Conservation (phyloP, 2,113 vertebrate species). For the Lepisosteus osseus region DNA sequence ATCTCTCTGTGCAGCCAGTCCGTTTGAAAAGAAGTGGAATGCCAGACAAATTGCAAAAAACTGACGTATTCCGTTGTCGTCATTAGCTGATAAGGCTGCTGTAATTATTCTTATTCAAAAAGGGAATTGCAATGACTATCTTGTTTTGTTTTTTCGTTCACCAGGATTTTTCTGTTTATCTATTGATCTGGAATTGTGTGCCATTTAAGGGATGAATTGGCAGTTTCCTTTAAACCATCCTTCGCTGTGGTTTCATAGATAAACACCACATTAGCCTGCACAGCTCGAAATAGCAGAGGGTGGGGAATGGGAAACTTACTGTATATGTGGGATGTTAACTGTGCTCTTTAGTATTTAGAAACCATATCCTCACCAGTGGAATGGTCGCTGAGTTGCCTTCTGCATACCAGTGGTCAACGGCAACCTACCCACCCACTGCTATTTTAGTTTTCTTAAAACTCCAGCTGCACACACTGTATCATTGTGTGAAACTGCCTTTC, state of each 20-base stretch:
- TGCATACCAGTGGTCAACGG: constrained; percentile 69
- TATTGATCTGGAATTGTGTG: background rate
- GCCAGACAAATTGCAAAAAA: too few relatives aligned
- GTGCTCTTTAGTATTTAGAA: constrained; percentile 47
- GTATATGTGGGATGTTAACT: constrained; percentile 56
- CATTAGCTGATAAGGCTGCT: background rate
- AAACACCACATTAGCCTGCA: constrained; percentile 47
- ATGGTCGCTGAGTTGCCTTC: constrained; percentile 59
- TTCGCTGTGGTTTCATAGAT: constrained; percentile 48
- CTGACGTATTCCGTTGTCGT: too few relatives aligned
- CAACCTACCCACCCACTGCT: constrained; percentile 67
- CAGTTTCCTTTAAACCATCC: constrained; percentile 26
- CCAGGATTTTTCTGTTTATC: background rate
- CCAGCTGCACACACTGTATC: constrained; percentile 23
- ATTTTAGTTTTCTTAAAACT: constrained; percentile 51
- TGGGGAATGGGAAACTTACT: constrained; percentile 48
- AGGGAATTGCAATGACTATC: background rate
- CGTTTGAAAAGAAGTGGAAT: too few relatives aligned
- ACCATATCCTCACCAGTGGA: constrained; percentile 51
- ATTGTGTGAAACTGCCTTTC: background rate
- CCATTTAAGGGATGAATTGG: constrained; percentile 2
- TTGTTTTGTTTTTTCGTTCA: background rate
- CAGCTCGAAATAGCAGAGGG: constrained; percentile 56
- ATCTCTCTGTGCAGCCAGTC: too few relatives aligned
- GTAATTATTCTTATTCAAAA: background rate